Evolutionary conservation across 2,888 invertebrate genomes (phyloP).

Genomic region (Leptinotarsa peninsularis): DNA sequence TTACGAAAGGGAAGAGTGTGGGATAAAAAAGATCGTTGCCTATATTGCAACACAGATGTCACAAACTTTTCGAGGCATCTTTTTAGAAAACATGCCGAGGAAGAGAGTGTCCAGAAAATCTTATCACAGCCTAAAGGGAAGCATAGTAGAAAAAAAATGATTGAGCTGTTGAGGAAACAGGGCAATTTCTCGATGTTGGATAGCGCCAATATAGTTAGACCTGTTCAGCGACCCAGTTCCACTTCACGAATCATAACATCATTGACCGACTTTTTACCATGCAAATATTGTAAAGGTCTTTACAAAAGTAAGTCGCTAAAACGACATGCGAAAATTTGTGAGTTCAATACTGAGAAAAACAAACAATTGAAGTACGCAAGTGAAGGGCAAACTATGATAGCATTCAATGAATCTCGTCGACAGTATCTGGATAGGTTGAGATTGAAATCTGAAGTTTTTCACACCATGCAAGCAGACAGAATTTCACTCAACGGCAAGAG

Average conservation of each 20-base stretch:
- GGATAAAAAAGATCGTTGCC: slow-evolving; percentile 48
- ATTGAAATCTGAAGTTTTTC: slow-evolving; percentile 49
- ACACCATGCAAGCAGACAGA: slow-evolving; percentile 48
- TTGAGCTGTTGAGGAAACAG: slow-evolving; percentile 41
- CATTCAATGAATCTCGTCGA: slow-evolving; percentile 41
- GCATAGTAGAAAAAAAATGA: slow-evolving; percentile 37
- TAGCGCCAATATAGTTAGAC: background rate
- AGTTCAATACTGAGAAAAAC: slow-evolving; percentile 30
- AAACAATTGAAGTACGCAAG: slow-evolving; percentile 27
- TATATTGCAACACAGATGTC: slow-evolving; percentile 42
- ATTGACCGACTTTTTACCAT: slow-evolving; percentile 38
- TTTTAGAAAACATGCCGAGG: slow-evolving; percentile 42
- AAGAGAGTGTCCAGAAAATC: slow-evolving; percentile 42
- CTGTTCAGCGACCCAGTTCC: background rate
- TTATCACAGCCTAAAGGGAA: slow-evolving; percentile 37
- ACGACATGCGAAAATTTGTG: slow-evolving; percentile 41
- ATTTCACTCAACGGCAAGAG: slow-evolving; percentile 44
- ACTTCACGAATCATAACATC: background rate
- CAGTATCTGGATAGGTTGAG: slow-evolving; percentile 43
- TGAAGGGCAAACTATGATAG: slow-evolving; percentile 41
- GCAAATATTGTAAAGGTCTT: slow-evolving; percentile 46
- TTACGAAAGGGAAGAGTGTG: slow-evolving; percentile 30
- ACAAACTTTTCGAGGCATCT: slow-evolving; percentile 49
- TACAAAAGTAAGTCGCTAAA: slow-evolving; percentile 38
- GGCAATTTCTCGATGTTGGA: slow-evolving; percentile 40